These are phyloP conservation scores for Acestrorhynchus altus DNA, from an alignment of 2,797 vertebrate species.

Conservation along the genomic window DNA sequence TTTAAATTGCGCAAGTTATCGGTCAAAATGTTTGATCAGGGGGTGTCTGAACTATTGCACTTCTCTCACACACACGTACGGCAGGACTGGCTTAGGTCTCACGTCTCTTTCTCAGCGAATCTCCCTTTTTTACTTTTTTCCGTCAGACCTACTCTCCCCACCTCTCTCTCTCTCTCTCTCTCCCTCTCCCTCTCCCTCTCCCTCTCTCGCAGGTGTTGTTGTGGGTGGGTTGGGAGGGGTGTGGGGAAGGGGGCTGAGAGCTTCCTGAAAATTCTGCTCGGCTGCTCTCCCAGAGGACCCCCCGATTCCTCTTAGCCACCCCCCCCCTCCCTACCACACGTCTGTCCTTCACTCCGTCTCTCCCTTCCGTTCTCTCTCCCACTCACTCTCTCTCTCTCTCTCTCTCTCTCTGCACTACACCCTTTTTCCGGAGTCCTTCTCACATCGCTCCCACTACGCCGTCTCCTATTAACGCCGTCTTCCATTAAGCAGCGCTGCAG, in stretches of 20 bases:
- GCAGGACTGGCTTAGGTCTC: neutral
- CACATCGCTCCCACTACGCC: constrained; percentile 41
- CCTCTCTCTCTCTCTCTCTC: neutral
- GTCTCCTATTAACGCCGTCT: constrained; percentile 58
- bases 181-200: neutral
- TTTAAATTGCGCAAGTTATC: too few relatives aligned
- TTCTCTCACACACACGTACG: neutral
- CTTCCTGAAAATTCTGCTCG: constrained; percentile 48
- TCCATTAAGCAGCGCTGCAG: constrained; percentile 53
- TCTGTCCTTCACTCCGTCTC: constrained; percentile 35
- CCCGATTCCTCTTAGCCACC: too few relatives aligned
- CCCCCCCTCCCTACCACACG: constrained; percentile 3
- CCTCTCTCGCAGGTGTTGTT: neutral
- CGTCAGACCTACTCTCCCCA: neutral
- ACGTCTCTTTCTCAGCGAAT: neutral
- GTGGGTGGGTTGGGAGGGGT: neutral
- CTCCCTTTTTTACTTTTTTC: neutral
- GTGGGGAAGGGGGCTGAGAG: constrained; percentile 22
- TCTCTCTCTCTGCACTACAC: neutral
- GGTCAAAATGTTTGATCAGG: too few relatives aligned
- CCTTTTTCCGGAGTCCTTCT: constrained; percentile 29
- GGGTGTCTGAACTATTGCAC: too few relatives aligned
- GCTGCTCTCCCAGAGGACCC: constrained; percentile 37
- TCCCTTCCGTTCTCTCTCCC: neutral
- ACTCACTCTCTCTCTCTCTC: neutral